Evolutionary conservation across 2,888 invertebrate genomes (phyloP), one percentile per base, ranked within the genome.

Genomic region (Caradrina kadenii): DNA sequence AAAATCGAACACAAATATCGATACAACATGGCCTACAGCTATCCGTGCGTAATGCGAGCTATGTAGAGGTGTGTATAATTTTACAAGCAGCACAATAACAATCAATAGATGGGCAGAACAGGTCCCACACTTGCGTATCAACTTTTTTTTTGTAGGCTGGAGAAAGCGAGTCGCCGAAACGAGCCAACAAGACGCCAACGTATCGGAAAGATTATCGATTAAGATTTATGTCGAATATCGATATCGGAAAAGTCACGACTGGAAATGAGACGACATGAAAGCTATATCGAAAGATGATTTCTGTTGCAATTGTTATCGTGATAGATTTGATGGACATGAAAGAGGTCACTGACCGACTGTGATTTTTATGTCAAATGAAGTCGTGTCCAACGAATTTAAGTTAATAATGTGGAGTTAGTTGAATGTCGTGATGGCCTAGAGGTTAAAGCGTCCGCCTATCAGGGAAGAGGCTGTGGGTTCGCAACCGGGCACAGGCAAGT

Each of bases 121-220:
- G 86, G 88, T 87, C 84, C 63, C 71, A 83, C 82, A 85, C 85
- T 87, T 86, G 87, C 70, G 80, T 85, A 87, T 88, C 87, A 84
- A 84, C 85, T 88, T 90, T 91, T 35, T 26, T 73, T 84, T 84
- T 84, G 87, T 91, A 79, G 87, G 87, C 86, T 87, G 89, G 93
- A 89, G 93, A 93, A 93, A 93, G 93, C 89, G 87, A 86, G 83
- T 82, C 72, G 73, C 75, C 84, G 70, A 84, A 83, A 85, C 80
- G 78, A 85, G 86, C 80, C 85, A 82, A 63, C 72, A 60, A 82
- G 77, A 81, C 81, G 81, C 73, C 80, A 80, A 75, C 65, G 75
- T 76, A 81, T 79, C 70, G 73, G 74, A 72, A 72, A 81, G 82
- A 86, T 86, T 81, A 83, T 76, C 83, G 84, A 81, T 78, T 79